Conservation (phyloP, 2,888 invertebrate species). For the Seira ritae region DNA sequence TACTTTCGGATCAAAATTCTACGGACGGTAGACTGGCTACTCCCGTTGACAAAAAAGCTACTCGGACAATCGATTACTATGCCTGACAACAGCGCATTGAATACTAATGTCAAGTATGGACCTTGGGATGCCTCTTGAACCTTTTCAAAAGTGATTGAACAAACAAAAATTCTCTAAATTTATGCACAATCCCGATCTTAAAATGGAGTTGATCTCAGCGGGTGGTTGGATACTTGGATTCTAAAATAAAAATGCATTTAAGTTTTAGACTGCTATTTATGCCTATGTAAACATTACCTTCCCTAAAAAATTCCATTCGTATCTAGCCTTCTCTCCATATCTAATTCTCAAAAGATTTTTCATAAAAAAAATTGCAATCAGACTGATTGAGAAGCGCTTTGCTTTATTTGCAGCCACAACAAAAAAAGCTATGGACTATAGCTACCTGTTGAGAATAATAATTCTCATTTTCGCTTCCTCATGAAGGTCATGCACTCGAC, state of each 20-base stretch:
- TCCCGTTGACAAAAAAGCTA: too few relatives aligned
- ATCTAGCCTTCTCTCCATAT: not conserved
- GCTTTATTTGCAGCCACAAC: too few relatives aligned
- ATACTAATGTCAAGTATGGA: not conserved
- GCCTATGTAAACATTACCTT: constrained; percentile 33
- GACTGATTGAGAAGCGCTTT: too few relatives aligned
- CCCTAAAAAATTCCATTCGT: constrained; percentile 19
- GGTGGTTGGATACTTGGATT: not conserved
- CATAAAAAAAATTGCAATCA: too few relatives aligned
- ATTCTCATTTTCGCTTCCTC: not conserved
- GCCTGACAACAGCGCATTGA: not conserved
- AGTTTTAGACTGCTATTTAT: too few relatives aligned
- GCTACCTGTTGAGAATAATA: constrained; percentile 45
- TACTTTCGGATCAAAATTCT: not conserved
- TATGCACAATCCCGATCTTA: not conserved
- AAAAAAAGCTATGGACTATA: not conserved
- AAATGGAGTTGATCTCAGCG: not conserved
- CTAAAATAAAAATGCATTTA: not conserved
- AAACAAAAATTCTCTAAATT: not conserved
- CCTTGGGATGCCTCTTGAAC: constrained; percentile 34
- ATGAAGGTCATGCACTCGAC: not conserved
- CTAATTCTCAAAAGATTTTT: not conserved
- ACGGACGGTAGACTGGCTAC: too few relatives aligned
- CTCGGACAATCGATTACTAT: not conserved
- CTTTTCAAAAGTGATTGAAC: not conserved